phyloP scores from a whole-genome alignment of 2,113 vertebrate genomes.

The Sphyrna mokarran region DNA sequence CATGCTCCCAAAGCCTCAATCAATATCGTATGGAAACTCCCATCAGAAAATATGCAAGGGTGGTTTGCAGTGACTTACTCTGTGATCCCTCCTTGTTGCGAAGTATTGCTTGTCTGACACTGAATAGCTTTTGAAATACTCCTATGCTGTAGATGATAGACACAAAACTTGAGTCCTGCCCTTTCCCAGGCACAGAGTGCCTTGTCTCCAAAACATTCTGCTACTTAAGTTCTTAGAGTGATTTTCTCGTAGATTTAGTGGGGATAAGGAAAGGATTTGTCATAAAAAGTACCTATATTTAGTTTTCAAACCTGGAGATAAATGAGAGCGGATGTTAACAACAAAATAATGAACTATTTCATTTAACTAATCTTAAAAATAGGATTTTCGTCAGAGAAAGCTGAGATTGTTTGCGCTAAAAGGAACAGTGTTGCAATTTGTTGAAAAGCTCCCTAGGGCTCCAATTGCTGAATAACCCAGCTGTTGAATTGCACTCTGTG shows the following conservation, averaged over 20 bases:
- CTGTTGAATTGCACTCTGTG: conserved; percentile 30
- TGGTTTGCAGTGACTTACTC: neutral
- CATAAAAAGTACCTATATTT: neutral
- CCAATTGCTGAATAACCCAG: conserved; percentile 6
- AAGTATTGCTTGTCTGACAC: neutral
- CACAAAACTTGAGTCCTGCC: neutral
- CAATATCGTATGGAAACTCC: neutral
- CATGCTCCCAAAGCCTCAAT: neutral
- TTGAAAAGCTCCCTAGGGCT: neutral
- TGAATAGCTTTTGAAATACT: neutral
- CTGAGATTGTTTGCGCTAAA: neutral
- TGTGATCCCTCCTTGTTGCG: neutral
- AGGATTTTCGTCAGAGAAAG: neutral
- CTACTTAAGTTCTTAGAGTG: neutral
- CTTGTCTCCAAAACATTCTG: neutral
- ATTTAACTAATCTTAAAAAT: neutral
- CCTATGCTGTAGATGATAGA: neutral
- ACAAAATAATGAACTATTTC: neutral
- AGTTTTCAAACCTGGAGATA: neutral
- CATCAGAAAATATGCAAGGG: neutral
- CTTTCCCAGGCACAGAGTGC: neutral
- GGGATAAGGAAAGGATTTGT: neutral
- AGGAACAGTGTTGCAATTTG: neutral
- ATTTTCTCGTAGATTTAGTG: neutral
- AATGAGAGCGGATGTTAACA: neutral